Base-by-base conservation (phyloP, 2,797 vertebrate species). In the Trichosurus vulpecula region DNA sequence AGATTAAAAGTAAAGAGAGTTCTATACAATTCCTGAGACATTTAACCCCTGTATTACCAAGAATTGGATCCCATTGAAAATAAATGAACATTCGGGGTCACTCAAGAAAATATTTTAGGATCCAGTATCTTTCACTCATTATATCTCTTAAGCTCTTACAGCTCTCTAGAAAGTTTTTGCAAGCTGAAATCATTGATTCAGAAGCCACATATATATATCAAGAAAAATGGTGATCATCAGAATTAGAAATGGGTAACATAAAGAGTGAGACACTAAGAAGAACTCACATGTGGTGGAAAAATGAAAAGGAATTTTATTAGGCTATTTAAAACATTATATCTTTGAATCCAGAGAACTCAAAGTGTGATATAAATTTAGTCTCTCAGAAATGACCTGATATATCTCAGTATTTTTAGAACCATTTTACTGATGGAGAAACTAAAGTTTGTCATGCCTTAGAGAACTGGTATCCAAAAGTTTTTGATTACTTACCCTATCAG, bases 1-100 rank as follows among this genome's bases (percentile, higher is more conserved):
- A 98, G 97, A 98, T 95, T 97, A 96, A 58, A 19, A 94, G 35
- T 35, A 97, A 97, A 22, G 52, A 54, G 91, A 53, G 97, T 90
- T 56, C 54, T 91, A 92, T 0, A 1, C 0, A 54, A 96, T 94
- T 95, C 97, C 97, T 94, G 92, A 98, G 1, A 98, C 96, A 92
- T 94, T 97, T 96, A 94, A 94, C 94, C 53, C 54, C 52, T 4
- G 0, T 53, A 92, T 96, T 96, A 97, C 93, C 55, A 96, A 97
- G 58, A 31, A 91, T 90, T 90, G n/a, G 35, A 53, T 96, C 93
- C 95, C 52, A 61, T 96, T 90, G 95, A 91, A 92, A 94, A 94
- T 94, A 90, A 97, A 54, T 92, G 93, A 93, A 41, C 6, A 19
- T 92, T 92, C 54, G 52, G n/a, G 61, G 25, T 95, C 29, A 51